phyloP scores from a whole-genome alignment of 2,113 vertebrate genomes.

The Tupaia tana region DNA sequence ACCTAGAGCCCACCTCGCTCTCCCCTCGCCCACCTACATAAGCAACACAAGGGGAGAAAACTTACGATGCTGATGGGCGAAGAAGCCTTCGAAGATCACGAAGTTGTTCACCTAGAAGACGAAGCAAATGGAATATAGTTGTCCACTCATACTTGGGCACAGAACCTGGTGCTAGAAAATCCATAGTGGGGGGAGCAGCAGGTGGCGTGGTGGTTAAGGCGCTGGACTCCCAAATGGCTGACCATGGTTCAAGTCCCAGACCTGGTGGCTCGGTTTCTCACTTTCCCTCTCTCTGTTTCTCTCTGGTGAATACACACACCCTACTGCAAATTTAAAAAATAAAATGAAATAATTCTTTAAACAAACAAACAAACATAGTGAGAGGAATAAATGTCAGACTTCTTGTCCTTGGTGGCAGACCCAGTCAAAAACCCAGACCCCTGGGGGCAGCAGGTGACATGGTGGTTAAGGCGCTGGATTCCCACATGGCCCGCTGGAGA shows the following conservation, averaged over 20 bases:
- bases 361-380: neutral
- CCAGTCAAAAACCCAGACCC: neutral
- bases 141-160: neutral
- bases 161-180: slow-evolving; percentile 1
- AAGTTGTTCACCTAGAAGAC: slow-evolving; percentile 94
- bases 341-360: too few relatives aligned
- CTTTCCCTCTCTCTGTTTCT: too few relatives aligned
- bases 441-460: neutral
- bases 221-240: too few relatives aligned
- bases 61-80: slow-evolving; percentile 91
- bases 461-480: too few relatives aligned
- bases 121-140: neutral
- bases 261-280: too few relatives aligned
- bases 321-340: too few relatives aligned
- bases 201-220: too few relatives aligned
- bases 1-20: slow-evolving; percentile 44
- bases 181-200: neutral
- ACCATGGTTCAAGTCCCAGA: too few relatives aligned
- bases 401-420: neutral
- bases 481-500: too few relatives aligned
- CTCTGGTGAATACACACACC: too few relatives aligned
- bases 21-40: slow-evolving; percentile 75
- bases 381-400: neutral
- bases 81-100: slow-evolving; percentile 95
- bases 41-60: slow-evolving; percentile 78